phyloP scores from a whole-genome alignment of 2,888 invertebrate species.

The Eudasyphora cyanicolor region DNA sequence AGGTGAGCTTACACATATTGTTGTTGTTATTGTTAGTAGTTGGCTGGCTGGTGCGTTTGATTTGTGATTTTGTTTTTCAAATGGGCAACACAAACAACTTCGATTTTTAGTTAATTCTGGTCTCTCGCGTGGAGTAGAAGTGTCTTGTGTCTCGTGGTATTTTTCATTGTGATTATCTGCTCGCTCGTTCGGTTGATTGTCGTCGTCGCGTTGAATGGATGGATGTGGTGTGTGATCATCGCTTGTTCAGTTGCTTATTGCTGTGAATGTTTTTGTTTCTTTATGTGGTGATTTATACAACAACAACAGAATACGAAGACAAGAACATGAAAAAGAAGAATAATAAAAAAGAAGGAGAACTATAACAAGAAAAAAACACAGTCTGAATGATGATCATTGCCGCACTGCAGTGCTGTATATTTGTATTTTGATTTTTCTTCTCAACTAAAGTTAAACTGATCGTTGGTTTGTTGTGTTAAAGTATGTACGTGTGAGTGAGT shows the following conservation, averaged over 20 bases:
- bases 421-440: neutral
- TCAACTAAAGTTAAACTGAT: neutral
- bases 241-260: neutral
- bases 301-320: no score
- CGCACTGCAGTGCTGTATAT: neutral
- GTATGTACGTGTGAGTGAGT: no score
- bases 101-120: slow-evolving; percentile 67
- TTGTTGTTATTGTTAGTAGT: slow-evolving; percentile 34
- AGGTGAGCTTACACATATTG: slow-evolving; percentile 42
- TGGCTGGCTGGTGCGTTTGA: slow-evolving; percentile 31
- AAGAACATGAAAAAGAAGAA: neutral
- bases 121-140: slow-evolving; percentile 65
- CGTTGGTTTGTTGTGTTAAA: neutral
- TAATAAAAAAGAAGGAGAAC: neutral
- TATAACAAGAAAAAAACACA: neutral
- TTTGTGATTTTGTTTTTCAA: slow-evolving; percentile 48
- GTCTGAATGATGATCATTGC: neutral
- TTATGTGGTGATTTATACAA: neutral
- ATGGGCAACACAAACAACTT: slow-evolving; percentile 61
- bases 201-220: neutral
- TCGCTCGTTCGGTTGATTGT: neutral
- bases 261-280: neutral
- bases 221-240: slow-evolving; percentile 1
- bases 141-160: slow-evolving; percentile 26
- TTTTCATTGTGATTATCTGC: slow-evolving; percentile 37